Evolutionary conservation across 2,888 invertebrate genomes (phyloP).

Genomic region (Apocheima hispidaria): DNA sequence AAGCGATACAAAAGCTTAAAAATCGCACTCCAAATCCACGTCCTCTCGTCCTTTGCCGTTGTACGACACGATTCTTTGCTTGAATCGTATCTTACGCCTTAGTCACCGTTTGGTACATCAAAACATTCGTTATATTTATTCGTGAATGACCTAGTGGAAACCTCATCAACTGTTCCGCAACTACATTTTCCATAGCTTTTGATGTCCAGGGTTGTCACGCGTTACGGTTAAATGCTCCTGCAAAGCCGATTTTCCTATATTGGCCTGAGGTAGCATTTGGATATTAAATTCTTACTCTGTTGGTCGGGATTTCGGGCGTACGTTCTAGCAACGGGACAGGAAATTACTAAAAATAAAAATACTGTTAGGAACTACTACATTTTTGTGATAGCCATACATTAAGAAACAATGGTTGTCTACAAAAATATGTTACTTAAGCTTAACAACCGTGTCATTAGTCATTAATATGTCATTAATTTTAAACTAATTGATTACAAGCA

Average conservation of each 20-base stretch:
- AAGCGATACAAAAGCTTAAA: too few species aligned
- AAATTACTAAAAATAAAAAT: not conserved
- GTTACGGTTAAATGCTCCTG: slow-evolving; percentile 42
- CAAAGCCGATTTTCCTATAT: slow-evolving; percentile 42
- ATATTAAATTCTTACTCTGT: slow-evolving; percentile 37
- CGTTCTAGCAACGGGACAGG: not conserved
- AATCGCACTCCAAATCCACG: too few species aligned
- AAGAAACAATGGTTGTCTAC: not conserved
- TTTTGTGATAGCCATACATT: not conserved
- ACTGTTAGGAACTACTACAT: not conserved
- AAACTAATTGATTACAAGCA: too few species aligned
- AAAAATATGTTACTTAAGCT: too few species aligned
- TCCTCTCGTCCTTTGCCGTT: too few species aligned
- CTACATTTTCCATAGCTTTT: slow-evolving; percentile 33
- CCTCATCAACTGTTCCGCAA: slow-evolving; percentile 23
- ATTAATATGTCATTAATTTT: too few species aligned
- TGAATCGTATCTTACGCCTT: too few species aligned
- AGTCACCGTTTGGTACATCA: too few species aligned
- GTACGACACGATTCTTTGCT: too few species aligned
- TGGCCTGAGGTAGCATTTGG: slow-evolving; percentile 39
- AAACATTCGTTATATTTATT: too few species aligned
- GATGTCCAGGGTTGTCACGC: slow-evolving; percentile 42
- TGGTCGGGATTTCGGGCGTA: slow-evolving; percentile 18
- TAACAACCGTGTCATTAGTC: too few species aligned
- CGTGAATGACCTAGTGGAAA: not conserved